phyloP scores from a whole-genome alignment of 2,797 vertebrate genomes.

The Dendrocincla fuliginosa region DNA sequence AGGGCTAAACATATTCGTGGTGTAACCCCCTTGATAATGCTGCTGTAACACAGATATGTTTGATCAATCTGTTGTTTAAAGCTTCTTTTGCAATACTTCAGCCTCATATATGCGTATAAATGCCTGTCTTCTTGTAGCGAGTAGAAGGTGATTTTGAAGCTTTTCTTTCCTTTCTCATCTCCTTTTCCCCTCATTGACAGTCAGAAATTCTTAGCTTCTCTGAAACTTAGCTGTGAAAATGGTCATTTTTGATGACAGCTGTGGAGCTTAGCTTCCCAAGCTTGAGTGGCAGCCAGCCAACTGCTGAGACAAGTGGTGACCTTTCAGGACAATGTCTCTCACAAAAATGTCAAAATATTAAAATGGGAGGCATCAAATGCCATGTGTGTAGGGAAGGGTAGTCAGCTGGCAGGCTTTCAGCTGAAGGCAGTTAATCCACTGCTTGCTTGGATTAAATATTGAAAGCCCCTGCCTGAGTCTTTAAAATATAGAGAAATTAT shows the following conservation, averaged over 20 bases:
- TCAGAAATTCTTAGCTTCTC: not conserved
- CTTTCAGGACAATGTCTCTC: slow-evolving; percentile 43
- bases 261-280: not conserved
- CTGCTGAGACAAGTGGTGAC: slow-evolving; percentile 56
- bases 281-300: slow-evolving; percentile 29
- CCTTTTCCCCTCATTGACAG: not conserved
- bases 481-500: not conserved
- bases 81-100: not conserved
- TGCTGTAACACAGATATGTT: not conserved
- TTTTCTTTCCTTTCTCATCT: not conserved
- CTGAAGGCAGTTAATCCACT: slow-evolving; percentile 29
- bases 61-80: not conserved
- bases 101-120: not conserved
- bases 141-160: not conserved
- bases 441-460: slow-evolving; percentile 24
- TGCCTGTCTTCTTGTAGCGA: not conserved
- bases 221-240: slow-evolving; percentile 3
- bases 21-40: not conserved
- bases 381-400: not conserved
- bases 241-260: slow-evolving; percentile 36
- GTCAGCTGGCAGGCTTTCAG: slow-evolving; percentile 29
- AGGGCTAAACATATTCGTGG: not conserved
- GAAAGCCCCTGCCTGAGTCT: not conserved
- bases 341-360: slow-evolving; percentile 51
- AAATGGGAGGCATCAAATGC: slow-evolving; percentile 41